Evolutionary conservation across 2,888 invertebrate species (phyloP), one percentile per base, ranked within the genome.

Genomic region (Scaptomyza caliginosa): DNA sequence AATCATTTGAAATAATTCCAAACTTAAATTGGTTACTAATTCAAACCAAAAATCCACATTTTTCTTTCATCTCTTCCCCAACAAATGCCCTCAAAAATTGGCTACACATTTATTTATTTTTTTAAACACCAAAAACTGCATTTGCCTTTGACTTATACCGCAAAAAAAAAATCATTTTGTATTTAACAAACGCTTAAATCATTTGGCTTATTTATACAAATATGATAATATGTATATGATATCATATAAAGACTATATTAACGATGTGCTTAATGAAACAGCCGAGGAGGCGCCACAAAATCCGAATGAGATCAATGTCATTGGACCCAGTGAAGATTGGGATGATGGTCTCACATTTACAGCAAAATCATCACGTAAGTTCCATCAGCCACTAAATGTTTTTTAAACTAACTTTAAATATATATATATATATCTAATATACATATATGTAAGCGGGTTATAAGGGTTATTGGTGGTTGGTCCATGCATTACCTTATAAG

Each of bases 291-390:
- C 65, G 63, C 74, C 65, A 66, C 85, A 77, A 69, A 90, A 90
- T 76, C 88, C 87, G 55, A 87, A 88, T 77, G 89, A 90, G 62
- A 93, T 93, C 3, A 93, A 92, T 23, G 89, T 89, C 50, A 75
- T 77, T 67, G 92, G 92, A 74, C 93, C 93, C 48, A 92, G 91
- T 76, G 95, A 95, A 77, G 96, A 96, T 88, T 94, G 95, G 94
- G 96, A 97, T 90, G 95, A 95, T 91, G 96, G 96, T 88, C 96
- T 97, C 81, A 97, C 96, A 73, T 97, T 97, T 91, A 97, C 96
- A 85, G 97, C 96, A 67, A 95, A 96, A 93, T 95, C 96, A 91
- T 95, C 95, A 92, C 96, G 96, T 96, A 94, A 95, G 95, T 70
- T 38, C n/a, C 40, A 67, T 56, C 10, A 21, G 46, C 57, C 52